Evolutionary conservation across 1,140 invertebrate species (phyloP), one percentile per base, ranked within the genome.

Genomic region (Danaus melanippus): DNA sequence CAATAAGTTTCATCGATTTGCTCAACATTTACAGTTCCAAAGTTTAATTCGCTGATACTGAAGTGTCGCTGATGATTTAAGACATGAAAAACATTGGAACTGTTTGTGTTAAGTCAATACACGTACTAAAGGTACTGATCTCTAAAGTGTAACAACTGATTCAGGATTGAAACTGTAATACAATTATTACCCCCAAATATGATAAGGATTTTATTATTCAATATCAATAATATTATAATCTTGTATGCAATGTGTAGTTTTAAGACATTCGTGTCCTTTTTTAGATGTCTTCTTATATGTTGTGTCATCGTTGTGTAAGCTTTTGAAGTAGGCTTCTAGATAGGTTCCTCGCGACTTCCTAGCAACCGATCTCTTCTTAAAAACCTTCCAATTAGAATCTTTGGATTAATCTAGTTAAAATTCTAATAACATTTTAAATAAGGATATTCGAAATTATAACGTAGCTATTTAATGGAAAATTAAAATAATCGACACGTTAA

Each of bases 301-400:
- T 80, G 75, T 82, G 78, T 44, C 75, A 71, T 78, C 64, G 74
- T 76, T 68, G 67, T 81, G 74, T 78, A 74, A 76, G 82, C 82
- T 83, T 83, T 67, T 80, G 66, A 68, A 50, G 74, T 86, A 84
- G 79, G 67, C 71, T 80, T 69, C 73, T 86, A 86, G 83, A 74
- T 86, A 86, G 83, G 83, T 79, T 80, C 21, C 68, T 71, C 71
- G 80, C 76, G 71, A 80, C 83, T 86, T 84, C 81, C 83, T 84
- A 83, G 78, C 68, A 82, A 86, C 71, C 67, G 73, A 79, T 75
- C 72, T 80, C 79, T 83, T 83, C 77, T 84, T 64, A 63, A 15
- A 68, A 71, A 78, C 69, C 84, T 86, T 84, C 84, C 84, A 84
- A 66, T 81, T 86, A 80, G 74, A 74, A 66, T 65, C 64, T 81